phyloP scores from a whole-genome alignment of 2,797 vertebrate species.

The Pyrocephalus nanus region DNA sequence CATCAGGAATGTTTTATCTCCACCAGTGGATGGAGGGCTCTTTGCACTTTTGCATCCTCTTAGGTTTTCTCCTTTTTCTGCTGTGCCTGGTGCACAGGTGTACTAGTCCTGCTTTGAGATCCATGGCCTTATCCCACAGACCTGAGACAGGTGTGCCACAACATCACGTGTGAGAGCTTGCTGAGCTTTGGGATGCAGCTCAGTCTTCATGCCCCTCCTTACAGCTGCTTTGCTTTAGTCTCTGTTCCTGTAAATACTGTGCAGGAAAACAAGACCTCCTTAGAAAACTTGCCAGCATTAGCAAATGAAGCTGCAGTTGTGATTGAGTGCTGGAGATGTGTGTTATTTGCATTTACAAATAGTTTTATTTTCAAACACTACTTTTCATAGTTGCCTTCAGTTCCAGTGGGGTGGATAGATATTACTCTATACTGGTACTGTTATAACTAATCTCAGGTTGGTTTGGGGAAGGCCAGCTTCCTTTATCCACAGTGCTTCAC shows the following conservation, averaged over 20 bases:
- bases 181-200: background rate
- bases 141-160: background rate
- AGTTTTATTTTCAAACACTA: background rate
- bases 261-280: background rate
- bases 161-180: background rate
- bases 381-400: background rate
- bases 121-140: background rate
- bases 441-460: background rate
- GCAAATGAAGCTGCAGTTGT: background rate
- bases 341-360: background rate
- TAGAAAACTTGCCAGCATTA: background rate
- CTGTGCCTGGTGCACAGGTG: background rate
- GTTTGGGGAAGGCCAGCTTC: background rate
- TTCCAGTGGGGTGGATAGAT: background rate
- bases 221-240: background rate
- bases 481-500: background rate
- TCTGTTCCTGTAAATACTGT: background rate
- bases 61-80: background rate
- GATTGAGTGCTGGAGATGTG: background rate
- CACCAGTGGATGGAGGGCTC: background rate
- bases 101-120: background rate
- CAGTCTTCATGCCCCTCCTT: background rate
- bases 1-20: accelerated
- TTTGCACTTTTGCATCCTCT: background rate
- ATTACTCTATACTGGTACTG: background rate